These are phyloP conservation scores for Eleginops maclovinus DNA, from an alignment of 2,113 vertebrate genomes.

Conservation along the genomic window DNA sequence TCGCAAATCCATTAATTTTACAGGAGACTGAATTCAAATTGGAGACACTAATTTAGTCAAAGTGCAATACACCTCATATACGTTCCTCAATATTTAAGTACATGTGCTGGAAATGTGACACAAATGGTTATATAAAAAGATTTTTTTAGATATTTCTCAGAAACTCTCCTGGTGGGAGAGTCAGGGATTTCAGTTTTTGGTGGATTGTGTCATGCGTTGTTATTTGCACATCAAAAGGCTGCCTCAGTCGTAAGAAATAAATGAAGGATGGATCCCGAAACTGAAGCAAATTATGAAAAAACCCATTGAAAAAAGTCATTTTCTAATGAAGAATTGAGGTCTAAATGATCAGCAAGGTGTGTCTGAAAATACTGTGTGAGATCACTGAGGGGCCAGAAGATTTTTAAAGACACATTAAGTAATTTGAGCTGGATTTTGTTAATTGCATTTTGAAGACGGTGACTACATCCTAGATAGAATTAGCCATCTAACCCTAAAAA, in stretches of 20 bases:
- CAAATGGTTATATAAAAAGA: not conserved
- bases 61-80: conserved; percentile 4
- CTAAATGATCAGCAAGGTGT: not conserved
- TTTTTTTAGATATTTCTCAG: not conserved
- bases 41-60: conserved; percentile 8
- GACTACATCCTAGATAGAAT: conserved; percentile 79
- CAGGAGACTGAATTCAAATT: conserved; percentile 23
- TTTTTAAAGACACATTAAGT: conserved; percentile 65
- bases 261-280: not conserved
- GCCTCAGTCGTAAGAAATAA: not conserved
- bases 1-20: conserved; percentile 25
- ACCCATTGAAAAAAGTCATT: conserved; percentile 4
- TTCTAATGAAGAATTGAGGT: not conserved
- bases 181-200: not conserved
- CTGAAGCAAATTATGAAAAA: not conserved
- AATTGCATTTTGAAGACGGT: conserved; percentile 74
- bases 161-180: not conserved
- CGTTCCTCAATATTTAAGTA: not conserved
- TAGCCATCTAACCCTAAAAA: conserved; percentile 75
- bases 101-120: not conserved
- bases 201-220: not conserved
- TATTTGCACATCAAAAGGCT: not conserved
- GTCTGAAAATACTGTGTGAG: conserved; percentile 37
- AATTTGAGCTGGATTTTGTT: conserved; percentile 70
- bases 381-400: conserved; percentile 46